Evolutionary conservation across 2,113 vertebrate genomes (phyloP).

Genomic region (Oncorhynchus gorbuscha): DNA sequence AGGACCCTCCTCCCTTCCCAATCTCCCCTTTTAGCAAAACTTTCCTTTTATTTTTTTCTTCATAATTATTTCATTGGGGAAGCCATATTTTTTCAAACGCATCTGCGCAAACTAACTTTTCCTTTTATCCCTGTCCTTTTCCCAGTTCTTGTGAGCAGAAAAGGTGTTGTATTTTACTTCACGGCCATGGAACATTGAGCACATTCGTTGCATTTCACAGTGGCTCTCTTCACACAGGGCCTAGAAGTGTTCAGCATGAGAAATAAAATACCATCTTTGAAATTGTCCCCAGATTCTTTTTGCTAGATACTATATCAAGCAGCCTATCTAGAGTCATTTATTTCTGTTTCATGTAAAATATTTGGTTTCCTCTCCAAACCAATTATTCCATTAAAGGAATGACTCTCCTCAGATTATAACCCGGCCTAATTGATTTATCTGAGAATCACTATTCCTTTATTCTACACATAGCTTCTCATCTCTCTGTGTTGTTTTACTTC

Average conservation of each 20-base stretch:
- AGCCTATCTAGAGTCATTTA: constrained; percentile 66
- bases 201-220: constrained; percentile 26
- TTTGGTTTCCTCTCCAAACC: constrained; percentile 64
- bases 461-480: constrained; percentile 18
- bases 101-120: constrained; percentile 26
- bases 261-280: constrained; percentile 60
- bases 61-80: constrained; percentile 47
- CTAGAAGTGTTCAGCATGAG: constrained; percentile 31
- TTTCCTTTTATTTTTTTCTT: constrained; percentile 32
- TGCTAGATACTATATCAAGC: constrained; percentile 49
- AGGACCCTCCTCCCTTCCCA: too few species aligned
- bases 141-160: constrained; percentile 22
- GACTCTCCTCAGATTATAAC: constrained; percentile 57
- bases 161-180: constrained; percentile 42
- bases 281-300: constrained; percentile 57
- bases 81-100: constrained; percentile 21
- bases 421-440: constrained; percentile 67
- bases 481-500: constrained; percentile 54
- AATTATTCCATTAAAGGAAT: constrained; percentile 68
- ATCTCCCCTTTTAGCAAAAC: constrained; percentile 19
- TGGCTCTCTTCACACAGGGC: constrained; percentile 38
- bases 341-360: constrained; percentile 64
- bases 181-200: constrained; percentile 23
- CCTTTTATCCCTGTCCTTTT: constrained; percentile 25
- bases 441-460: constrained; percentile 34